Base-by-base conservation (phyloP, 2,888 invertebrate genomes). In the Athrips mouffetella region DNA sequence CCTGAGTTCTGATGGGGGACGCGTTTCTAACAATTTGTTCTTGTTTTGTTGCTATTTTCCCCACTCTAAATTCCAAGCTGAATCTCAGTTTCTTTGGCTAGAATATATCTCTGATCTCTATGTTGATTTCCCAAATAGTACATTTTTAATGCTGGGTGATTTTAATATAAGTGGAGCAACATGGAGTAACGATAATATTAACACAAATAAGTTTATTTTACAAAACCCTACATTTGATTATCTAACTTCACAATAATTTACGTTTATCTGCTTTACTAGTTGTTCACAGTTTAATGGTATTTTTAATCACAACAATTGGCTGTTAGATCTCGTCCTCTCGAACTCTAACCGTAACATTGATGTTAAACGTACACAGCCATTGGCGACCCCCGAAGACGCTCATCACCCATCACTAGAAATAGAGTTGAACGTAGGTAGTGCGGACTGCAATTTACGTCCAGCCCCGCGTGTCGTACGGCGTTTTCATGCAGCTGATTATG, bases 351-450 rank as follows among this genome's bases (percentile, higher is more conserved):
- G 23, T 16, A 1, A 23, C 1, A 18, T n/a, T n/a, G n/a, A 2
- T 1, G 37, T 37, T 7, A 37, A 2, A 3, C 16, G 37, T 3
- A 37, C 37, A 10, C 4, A 18, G 3, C 37, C 18, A 39, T 3
- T n/a, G 27, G 16, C 13, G 27, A 21, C 10, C 47, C 47, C 25
- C 3, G 45, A 41, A 15, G 52, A 52, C 25, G 5, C 8, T n/a
- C 49, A 49, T 47, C 51, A 51, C 30, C 51, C 51, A 18, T 47
- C 48, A 10, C 25, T 51, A 5, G 21, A 3, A 7, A 47, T 47
- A 25, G 29, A 7, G 3, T 13, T 13, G 3, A 2, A 31, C 13
- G 2, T 31, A 11, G 13, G 2, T 11, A 2, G 3, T 31, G 15
- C 13, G 7, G 15, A 11, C 5, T 2, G 13, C 3, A 2, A 2